Evolutionary conservation across 2,113 vertebrate species (phyloP).

Genomic region (Carettochelys insculpta): DNA sequence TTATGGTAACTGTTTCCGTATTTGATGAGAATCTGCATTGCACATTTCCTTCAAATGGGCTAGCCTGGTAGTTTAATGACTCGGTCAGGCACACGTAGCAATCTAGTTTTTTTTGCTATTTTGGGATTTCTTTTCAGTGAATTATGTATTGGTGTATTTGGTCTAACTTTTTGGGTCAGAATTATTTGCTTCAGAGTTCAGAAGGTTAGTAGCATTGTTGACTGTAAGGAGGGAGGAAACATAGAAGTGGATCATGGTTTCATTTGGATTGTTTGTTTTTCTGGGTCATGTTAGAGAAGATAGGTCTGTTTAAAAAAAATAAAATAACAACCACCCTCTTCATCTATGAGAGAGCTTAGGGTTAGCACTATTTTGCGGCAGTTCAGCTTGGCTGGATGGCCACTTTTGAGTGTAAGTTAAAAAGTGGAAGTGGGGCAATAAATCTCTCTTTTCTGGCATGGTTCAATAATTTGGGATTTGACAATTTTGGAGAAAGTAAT

Average conservation of each 20-base stretch:
- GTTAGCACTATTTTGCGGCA: background rate
- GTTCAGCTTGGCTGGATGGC: background rate
- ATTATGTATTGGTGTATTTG: background rate
- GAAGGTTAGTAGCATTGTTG: background rate
- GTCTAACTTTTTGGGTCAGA: background rate
- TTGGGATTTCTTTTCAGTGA: background rate
- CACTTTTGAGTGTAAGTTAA: background rate
- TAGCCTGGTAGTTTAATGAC: background rate
- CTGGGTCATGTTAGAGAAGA: background rate
- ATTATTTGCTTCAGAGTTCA: background rate
- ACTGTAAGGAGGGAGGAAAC: background rate
- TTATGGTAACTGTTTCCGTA: background rate
- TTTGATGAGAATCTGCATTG: background rate
- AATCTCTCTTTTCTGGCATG: background rate
- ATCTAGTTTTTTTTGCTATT: background rate
- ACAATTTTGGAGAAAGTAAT: background rate
- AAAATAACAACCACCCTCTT: background rate
- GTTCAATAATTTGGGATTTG: constrained; percentile 6
- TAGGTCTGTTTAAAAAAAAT: background rate
- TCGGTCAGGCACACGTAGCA: background rate
- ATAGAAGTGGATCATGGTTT: background rate
- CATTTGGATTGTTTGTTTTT: background rate
- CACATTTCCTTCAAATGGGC: background rate
- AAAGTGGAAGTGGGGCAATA: constrained; percentile 11
- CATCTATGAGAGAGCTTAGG: rapidly evolving